Conservation (phyloP, 2,797 vertebrate genomes). For the Amblyopsis hoosieri region DNA sequence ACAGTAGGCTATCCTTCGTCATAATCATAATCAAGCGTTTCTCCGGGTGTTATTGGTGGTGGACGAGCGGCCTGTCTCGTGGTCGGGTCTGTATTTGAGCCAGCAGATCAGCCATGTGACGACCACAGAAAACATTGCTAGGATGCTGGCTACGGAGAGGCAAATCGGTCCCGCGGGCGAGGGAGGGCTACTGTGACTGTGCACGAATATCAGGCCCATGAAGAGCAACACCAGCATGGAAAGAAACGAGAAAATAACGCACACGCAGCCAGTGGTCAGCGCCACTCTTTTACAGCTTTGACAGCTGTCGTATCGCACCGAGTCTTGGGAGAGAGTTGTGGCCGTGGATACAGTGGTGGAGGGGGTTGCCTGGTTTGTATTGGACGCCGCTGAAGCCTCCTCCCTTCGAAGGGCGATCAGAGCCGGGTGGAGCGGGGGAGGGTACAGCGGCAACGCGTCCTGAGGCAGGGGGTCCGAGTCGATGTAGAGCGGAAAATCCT, state of each 20-base stretch:
- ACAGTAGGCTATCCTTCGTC: background rate
- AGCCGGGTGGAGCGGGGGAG: slow-evolving; percentile 77
- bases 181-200: slow-evolving; percentile 86
- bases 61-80: slow-evolving; percentile 73
- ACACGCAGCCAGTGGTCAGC: slow-evolving; percentile 91
- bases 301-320: slow-evolving; percentile 85
- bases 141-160: slow-evolving; percentile 90
- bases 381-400: slow-evolving; percentile 67
- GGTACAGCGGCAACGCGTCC: slow-evolving; percentile 84
- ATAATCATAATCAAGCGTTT: slow-evolving; percentile 68
- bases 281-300: slow-evolving; percentile 89
- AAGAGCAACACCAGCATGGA: slow-evolving; percentile 94
- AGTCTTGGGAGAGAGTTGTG: slow-evolving; percentile 83
- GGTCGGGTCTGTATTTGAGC: slow-evolving; percentile 91
- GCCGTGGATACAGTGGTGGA: slow-evolving; percentile 81
- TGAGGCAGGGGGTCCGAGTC: slow-evolving; percentile 88
- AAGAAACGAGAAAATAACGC: slow-evolving; percentile 91
- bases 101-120: slow-evolving; percentile 94
- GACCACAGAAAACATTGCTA: slow-evolving; percentile 92
- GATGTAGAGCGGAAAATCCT: slow-evolving; percentile 87
- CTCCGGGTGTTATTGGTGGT: slow-evolving; percentile 75
- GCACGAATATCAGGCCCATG: slow-evolving; percentile 94
- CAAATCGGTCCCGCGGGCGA: slow-evolving; percentile 92
- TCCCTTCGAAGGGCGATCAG: slow-evolving; percentile 76
- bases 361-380: slow-evolving; percentile 66